Conservation (phyloP, 2,888 invertebrate species). For the Yponomeuta evonymella region DNA sequence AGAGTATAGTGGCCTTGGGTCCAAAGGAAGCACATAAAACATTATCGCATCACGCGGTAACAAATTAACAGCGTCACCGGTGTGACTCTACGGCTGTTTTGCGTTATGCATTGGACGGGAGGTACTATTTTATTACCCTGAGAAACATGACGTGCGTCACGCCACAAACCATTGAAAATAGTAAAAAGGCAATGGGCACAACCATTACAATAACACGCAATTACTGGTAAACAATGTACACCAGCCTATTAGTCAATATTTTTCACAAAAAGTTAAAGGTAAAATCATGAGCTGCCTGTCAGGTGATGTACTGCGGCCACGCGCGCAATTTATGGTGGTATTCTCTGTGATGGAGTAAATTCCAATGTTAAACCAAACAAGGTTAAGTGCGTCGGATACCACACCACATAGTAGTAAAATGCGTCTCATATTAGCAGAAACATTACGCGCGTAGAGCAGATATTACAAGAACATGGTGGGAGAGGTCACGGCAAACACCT, state of each 20-base stretch:
- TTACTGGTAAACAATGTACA: slow-evolving; percentile 18
- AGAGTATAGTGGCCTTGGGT: slow-evolving; percentile 6
- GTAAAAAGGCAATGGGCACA: slow-evolving; percentile 35
- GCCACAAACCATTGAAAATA: slow-evolving; percentile 40
- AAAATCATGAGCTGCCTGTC: background rate
- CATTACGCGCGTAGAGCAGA: slow-evolving; percentile 39
- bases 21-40: slow-evolving; percentile 10
- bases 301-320: background rate
- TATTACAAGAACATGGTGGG: slow-evolving; percentile 42
- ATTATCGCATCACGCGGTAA: slow-evolving; percentile 12
- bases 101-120: background rate
- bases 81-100: background rate
- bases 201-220: slow-evolving; percentile 36
- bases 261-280: background rate
- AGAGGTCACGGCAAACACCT: slow-evolving; percentile 64
- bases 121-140: background rate
- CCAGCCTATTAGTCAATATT: background rate
- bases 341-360: background rate
- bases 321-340: slow-evolving; percentile 19
- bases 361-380: slow-evolving; percentile 42
- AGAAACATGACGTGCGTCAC: slow-evolving; percentile 44
- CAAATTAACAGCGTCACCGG: background rate
- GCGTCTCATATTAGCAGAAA: slow-evolving; percentile 35
- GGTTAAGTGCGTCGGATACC: slow-evolving; percentile 48
- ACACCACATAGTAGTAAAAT: slow-evolving; percentile 24